A percentile compares a stretch with the other conserved stretches of the same genome.
These are phyloP conservation scores for Alloplasta piceator DNA, from an alignment of 2,888 invertebrate species.

Conservation along the genomic window DNA sequence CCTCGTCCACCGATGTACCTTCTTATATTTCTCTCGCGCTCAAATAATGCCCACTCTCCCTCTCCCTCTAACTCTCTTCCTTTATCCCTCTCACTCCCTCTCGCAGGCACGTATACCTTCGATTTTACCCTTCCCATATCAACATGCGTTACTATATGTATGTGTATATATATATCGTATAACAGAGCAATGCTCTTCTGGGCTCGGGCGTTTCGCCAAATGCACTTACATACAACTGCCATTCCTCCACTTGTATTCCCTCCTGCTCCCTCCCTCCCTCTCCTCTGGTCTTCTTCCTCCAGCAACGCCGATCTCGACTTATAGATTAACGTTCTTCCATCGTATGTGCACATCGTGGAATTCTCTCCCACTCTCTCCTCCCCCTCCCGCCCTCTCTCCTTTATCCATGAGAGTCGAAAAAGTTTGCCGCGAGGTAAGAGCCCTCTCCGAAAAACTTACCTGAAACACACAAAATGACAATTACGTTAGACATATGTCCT, in stretches of 20 bases:
- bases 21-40: slow-evolving; percentile 61
- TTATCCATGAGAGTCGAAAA: background rate
- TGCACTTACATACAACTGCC: slow-evolving; percentile 63
- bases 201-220: slow-evolving; percentile 46
- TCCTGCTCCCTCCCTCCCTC: slow-evolving; percentile 9
- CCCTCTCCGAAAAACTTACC: slow-evolving; percentile 53
- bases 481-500: slow-evolving; percentile 50
- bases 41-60: slow-evolving; percentile 62
- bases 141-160: slow-evolving; percentile 25
- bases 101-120: slow-evolving; percentile 38
- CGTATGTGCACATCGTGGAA: slow-evolving; percentile 46
- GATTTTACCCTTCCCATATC: slow-evolving; percentile 36
- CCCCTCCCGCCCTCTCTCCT: background rate
- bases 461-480: slow-evolving; percentile 63
- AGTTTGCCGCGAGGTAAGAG: slow-evolving; percentile 14
- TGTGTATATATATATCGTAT: slow-evolving; percentile 17
- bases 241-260: slow-evolving; percentile 46
- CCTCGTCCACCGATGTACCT: slow-evolving; percentile 58
- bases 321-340: slow-evolving; percentile 57
- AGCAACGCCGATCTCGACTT: slow-evolving; percentile 61
- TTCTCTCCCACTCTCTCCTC: slow-evolving; percentile 31
- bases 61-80: slow-evolving; percentile 28
- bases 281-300: slow-evolving; percentile 44
- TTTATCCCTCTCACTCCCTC: slow-evolving; percentile 44
- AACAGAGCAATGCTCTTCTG: slow-evolving; percentile 63